A percentile compares a stretch with the other conserved stretches of the same genome.
Conservation (phyloP, 2,888 invertebrate species). For the Philereme vetulata region DNA sequence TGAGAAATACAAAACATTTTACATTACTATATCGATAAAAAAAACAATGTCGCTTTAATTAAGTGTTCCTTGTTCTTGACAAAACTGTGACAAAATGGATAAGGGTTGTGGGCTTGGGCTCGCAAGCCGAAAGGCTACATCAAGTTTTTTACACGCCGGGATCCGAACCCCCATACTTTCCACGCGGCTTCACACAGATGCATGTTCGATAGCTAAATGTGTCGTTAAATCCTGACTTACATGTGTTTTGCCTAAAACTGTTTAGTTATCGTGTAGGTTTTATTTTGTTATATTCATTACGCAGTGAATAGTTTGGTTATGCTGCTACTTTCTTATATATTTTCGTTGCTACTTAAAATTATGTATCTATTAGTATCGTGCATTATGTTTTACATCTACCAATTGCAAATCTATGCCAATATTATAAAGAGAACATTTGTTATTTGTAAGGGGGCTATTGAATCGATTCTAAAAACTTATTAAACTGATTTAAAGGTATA, state of each 20-base stretch:
- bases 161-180: conserved; percentile 30
- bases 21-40: not conserved
- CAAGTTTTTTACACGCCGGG: conserved; percentile 19
- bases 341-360: no score
- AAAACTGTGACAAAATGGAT: conserved; percentile 52
- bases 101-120: conserved; percentile 35
- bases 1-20: not conserved
- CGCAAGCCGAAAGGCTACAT: conserved; percentile 11
- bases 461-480: no score
- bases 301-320: no score
- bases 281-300: no score
- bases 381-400: no score
- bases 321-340: no score
- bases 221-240: conserved; percentile 50
- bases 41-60: not conserved
- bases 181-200: conserved; percentile 26
- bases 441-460: no score
- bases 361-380: no score
- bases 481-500: no score
- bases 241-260: conserved; percentile 44
- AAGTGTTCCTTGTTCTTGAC: conserved; percentile 6
- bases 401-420: no score
- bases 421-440: no score
- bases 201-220: conserved; percentile 54
- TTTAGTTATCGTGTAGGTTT: conserved; percentile 4